A percentile compares a stretch with the other conserved stretches of the same genome.
phyloP scores from a whole-genome alignment of 1,140 invertebrate species.

The Conopomorpha cramerella region DNA sequence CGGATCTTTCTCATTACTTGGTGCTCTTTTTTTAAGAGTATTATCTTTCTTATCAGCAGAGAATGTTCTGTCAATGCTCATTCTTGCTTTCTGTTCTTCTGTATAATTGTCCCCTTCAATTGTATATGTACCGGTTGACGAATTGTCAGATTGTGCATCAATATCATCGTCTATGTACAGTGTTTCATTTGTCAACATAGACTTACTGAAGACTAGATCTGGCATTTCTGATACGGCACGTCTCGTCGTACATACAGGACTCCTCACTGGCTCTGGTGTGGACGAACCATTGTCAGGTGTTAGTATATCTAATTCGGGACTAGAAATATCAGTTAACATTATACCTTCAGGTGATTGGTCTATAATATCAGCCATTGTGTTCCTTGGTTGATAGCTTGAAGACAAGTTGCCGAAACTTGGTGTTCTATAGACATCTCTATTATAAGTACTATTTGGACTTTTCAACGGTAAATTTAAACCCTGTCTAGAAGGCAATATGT shows the following conservation, averaged over 20 bases:
- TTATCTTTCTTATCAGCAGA: slow-evolving; percentile 25
- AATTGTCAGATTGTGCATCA: slow-evolving; percentile 45
- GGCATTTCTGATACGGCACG: slow-evolving; percentile 39
- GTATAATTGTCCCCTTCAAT: slow-evolving; percentile 83
- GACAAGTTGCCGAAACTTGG: slow-evolving; percentile 34
- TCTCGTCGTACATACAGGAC: slow-evolving; percentile 26
- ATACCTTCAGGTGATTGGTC: slow-evolving; percentile 56
- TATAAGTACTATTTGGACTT: slow-evolving; percentile 46
- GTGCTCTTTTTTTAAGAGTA: slow-evolving; percentile 22
- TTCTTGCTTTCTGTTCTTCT: slow-evolving; percentile 83
- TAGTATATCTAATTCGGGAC: slow-evolving; percentile 63
- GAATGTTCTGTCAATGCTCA: slow-evolving; percentile 83
- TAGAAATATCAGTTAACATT: slow-evolving; percentile 61
- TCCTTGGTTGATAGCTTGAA: slow-evolving; percentile 29
- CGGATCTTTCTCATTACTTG: slow-evolving; percentile 25
- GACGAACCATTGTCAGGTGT: slow-evolving; percentile 58
- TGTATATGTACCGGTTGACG: slow-evolving; percentile 85
- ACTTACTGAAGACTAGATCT: slow-evolving; percentile 41
- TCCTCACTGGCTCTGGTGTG: slow-evolving; percentile 37
- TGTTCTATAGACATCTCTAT: slow-evolving; percentile 37
- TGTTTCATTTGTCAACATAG: slow-evolving; percentile 27
- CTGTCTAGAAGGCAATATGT: slow-evolving; percentile 41
- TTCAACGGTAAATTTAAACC: slow-evolving; percentile 57
- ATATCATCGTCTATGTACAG: slow-evolving; percentile 46
- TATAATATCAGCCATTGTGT: slow-evolving; percentile 34